Evolutionary conservation across 2,113 vertebrate species (phyloP).

Genomic region (Pygoscelis adeliae): DNA sequence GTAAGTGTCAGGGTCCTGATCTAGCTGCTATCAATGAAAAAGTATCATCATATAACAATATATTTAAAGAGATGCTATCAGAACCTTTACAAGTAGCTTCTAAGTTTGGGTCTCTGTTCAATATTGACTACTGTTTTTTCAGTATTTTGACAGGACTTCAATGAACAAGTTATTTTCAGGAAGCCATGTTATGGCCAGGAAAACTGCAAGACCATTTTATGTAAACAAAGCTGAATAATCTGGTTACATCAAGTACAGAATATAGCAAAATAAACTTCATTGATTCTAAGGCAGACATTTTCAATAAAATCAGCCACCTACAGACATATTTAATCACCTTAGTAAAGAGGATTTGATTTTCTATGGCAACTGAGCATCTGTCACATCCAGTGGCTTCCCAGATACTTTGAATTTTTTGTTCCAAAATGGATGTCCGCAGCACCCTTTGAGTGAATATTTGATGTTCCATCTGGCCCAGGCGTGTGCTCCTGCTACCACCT

Average conservation of each 20-base stretch:
- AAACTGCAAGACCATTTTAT: neutral
- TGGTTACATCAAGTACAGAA: neutral
- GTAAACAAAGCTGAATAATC: neutral
- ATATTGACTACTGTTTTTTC: neutral
- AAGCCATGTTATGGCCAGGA: neutral
- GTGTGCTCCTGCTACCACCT: neutral
- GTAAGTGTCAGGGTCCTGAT: neutral
- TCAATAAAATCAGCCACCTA: neutral
- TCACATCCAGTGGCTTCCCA: neutral
- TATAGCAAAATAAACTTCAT: neutral
- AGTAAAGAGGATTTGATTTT: constrained; percentile 24
- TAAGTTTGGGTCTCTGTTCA: neutral
- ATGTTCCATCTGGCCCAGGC: neutral
- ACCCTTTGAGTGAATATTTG: neutral
- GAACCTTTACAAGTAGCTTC: neutral
- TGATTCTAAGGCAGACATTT: neutral
- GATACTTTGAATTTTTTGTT: neutral
- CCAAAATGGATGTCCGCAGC: fast-evolving
- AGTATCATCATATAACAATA: neutral
- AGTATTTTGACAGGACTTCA: neutral
- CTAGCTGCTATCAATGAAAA: neutral
- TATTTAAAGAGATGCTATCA: neutral
- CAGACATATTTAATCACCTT: neutral
- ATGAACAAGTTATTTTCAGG: neutral
- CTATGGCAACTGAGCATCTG: neutral